These are phyloP conservation scores for Latrodectus elegans DNA, from an alignment of 2,888 invertebrate genomes.

Conservation along the genomic window DNA sequence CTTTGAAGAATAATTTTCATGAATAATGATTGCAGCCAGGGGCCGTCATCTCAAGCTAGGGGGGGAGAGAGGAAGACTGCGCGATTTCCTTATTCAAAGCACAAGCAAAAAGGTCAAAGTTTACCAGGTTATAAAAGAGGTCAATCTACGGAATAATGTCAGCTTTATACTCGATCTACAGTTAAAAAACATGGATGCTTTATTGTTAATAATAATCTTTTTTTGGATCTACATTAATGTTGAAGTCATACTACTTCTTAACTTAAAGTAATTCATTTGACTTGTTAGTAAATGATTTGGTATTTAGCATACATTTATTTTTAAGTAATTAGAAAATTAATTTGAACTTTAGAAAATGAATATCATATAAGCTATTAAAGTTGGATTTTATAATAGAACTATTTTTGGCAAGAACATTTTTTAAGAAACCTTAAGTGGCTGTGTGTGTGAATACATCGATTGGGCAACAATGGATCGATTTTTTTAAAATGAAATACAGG, in stretches of 20 bases:
- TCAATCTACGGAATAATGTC: conserved; percentile 64
- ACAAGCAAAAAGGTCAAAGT: conserved; percentile 61
- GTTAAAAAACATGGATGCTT: conserved; percentile 57
- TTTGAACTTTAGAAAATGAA: no score
- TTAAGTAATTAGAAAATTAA: no score
- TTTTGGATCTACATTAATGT: not conserved
- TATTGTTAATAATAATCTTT: conserved; percentile 39
- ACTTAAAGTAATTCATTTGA: no score
- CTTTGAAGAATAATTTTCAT: conserved; percentile 64
- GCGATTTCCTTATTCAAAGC: conserved; percentile 68
- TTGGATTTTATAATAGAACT: no score
- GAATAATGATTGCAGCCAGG: conserved; percentile 66
- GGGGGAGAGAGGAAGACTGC: conserved; percentile 18
- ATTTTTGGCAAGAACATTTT: no score
- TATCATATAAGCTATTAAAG: no score
- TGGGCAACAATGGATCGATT: no score
- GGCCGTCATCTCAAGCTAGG: conserved; percentile 17
- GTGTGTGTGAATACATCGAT: no score
- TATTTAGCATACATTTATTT: no score
- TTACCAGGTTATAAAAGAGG: conserved; percentile 66
- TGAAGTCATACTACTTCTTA: not conserved
- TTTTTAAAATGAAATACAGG: no score
- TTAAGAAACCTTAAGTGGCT: no score
- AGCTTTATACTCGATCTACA: conserved; percentile 58
- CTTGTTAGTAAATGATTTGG: no score